Evolutionary conservation across 2,797 vertebrate species (phyloP), one percentile per base, ranked within the genome.

Genomic region (Taeniopygia guttata): DNA sequence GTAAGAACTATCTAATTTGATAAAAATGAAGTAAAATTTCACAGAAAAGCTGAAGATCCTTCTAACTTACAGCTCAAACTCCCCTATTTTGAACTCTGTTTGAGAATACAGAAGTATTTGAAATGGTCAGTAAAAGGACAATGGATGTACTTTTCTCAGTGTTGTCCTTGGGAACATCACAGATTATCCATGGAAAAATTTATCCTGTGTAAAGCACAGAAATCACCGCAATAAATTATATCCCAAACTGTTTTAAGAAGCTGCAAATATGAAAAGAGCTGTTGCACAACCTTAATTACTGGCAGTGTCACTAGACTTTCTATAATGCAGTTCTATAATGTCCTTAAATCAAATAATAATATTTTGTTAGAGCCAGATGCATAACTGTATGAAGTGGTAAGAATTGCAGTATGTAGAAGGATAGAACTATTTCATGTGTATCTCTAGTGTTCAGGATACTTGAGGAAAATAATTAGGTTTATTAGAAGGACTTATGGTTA

Each of bases 171-270:
- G 63, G 51, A 95, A 59, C 63, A 38, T 34, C 5, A 9, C n/a
- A 74, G 46, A 70, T 70, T 56, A 63, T 52, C 30, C n/a, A 36
- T 12, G 51, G 62, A 77, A 93, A 72, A 93, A 87, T 46, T 38
- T 36, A 75, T 17, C 54, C 60, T 68, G 16, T 86, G 52, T 45
- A 77, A 11, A 87, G 64, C 32, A 76, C 45, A 83, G 74, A 67
- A 90, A 84, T 77, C 68, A 51, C 36, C 70, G 73, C 40, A 74
- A 72, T 90, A 94, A 62, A 86, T 88, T 93, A 68, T 54, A 86
- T 32, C 13, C 30, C 30, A 55, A 60, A 88, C 21, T 72, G 25
- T 64, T 94, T 15, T 9, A 73, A 91, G 66, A 66, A 87, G 12
- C 42, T 83, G 64, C 81, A 93, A 91, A 92, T 74, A 62, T 23